A percentile compares a stretch with the other conserved stretches of the same genome.
These are phyloP conservation scores for Nycticorax nycticorax DNA, from an alignment of 2,113 vertebrate genomes.

Conservation along the genomic window DNA sequence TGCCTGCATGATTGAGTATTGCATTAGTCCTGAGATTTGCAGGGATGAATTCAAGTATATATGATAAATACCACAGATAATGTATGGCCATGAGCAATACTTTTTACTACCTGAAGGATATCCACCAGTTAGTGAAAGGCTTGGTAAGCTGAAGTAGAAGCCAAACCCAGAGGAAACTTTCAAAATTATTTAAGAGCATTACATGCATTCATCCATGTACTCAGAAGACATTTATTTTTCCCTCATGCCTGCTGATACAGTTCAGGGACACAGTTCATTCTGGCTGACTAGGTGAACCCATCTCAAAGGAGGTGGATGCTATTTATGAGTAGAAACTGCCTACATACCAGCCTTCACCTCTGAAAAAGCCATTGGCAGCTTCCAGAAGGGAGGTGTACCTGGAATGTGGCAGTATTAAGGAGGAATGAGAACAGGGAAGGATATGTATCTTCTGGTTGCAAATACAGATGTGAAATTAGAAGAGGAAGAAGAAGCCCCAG, in stretches of 20 bases:
- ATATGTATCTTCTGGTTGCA: not conserved
- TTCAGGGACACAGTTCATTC: not conserved
- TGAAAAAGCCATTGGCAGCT: not conserved
- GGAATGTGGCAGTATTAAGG: not conserved
- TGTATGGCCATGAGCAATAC: not conserved
- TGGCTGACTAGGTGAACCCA: not conserved
- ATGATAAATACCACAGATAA: constrained; percentile 2
- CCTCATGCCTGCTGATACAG: not conserved
- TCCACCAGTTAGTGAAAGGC: not conserved
- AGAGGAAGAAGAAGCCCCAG: not conserved
- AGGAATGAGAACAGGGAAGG: not conserved
- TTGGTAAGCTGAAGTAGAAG: not conserved
- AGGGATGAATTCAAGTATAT: not conserved
- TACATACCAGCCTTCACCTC: not conserved
- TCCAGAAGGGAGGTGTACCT: not conserved
- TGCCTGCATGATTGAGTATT: not conserved
- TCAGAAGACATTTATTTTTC: not conserved
- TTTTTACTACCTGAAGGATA: constrained; percentile 9
- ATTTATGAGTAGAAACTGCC: not conserved
- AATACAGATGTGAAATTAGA: not conserved
- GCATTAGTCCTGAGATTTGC: not conserved
- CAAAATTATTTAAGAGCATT: constrained; percentile 22
- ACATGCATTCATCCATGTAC: not conserved
- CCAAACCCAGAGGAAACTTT: not conserved
- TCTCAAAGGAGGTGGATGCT: not conserved